Conservation (phyloP, 1,140 invertebrate species). For the Vanessa tameamea region DNA sequence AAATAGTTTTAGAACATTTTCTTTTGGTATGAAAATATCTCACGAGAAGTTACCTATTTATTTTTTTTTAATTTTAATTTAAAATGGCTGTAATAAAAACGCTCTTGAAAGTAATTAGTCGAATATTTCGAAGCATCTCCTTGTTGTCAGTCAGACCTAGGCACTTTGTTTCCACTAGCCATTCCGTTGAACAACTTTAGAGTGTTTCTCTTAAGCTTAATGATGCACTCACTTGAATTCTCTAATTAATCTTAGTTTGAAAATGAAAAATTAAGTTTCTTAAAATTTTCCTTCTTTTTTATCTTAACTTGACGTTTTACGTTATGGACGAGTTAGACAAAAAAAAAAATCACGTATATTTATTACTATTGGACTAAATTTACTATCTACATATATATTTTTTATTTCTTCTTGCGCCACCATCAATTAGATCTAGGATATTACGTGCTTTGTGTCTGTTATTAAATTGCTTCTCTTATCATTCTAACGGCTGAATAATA, state of each 20-base stretch:
- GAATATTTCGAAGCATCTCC: background rate
- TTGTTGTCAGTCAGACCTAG: background rate
- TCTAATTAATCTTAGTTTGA: slow-evolving; percentile 3
- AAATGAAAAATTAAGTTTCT: background rate
- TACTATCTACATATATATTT: too few relatives aligned
- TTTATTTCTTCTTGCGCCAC: too few relatives aligned
- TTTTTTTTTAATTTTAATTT: background rate
- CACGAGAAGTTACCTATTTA: background rate
- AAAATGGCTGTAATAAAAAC: background rate
- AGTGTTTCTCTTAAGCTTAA: slow-evolving; percentile 1
- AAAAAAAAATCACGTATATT: too few relatives aligned
- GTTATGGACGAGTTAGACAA: too few relatives aligned
- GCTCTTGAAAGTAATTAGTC: background rate
- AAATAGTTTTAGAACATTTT: too few relatives aligned
- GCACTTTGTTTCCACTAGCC: background rate
- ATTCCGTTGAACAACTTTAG: background rate
- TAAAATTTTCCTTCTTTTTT: background rate
- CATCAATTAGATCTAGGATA: too few relatives aligned
- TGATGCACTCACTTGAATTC: background rate
- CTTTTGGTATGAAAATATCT: background rate
- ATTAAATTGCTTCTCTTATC: too few relatives aligned
- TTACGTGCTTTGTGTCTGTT: too few relatives aligned
- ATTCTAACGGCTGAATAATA: too few relatives aligned
- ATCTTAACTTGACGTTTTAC: too few relatives aligned
- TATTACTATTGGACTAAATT: too few relatives aligned